A percentile compares a stretch with the other conserved stretches of the same genome.
These are phyloP conservation scores for Erethizon dorsatum DNA, from an alignment of 2,797 vertebrate species.

Conservation along the genomic window DNA sequence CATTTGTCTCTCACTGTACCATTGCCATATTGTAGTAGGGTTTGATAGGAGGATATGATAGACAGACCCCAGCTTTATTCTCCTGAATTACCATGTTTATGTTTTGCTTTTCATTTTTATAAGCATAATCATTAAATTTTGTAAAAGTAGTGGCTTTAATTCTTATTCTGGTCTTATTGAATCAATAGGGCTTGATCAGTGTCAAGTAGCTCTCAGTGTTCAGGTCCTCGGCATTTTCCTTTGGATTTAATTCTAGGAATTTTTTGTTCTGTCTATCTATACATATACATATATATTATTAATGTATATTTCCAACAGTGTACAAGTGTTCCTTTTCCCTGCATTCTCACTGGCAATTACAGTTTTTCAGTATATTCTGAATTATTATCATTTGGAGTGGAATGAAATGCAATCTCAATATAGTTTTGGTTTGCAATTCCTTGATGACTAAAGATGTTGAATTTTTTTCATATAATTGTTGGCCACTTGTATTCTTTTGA, in stretches of 20 bases:
- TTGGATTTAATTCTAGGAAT: slow-evolving; percentile 60
- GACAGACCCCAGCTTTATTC: not conserved
- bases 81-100: slow-evolving; percentile 4
- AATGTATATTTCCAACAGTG: not conserved
- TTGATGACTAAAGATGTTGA: not conserved
- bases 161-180: not conserved
- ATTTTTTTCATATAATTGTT: not conserved
- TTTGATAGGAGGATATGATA: not conserved
- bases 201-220: not conserved
- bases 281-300: not conserved
- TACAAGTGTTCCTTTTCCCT: not conserved
- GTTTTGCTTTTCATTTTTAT: slow-evolving; percentile 10
- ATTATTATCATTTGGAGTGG: not conserved
- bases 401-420: not conserved
- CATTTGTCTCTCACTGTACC: not conserved
- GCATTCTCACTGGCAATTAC: not conserved
- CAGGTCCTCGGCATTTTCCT: not conserved
- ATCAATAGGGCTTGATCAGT: not conserved
- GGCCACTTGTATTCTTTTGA: not conserved
- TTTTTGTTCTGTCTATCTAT: not conserved
- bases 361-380: not conserved
- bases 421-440: not conserved
- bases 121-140: slow-evolving; percentile 27
- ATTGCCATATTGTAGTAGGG: not conserved
- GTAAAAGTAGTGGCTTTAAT: slow-evolving; percentile 6